Evolutionary conservation across 53 echinoderm and acorn worm genomes (phyloP).

Genomic region (Echinometra lucunter): DNA sequence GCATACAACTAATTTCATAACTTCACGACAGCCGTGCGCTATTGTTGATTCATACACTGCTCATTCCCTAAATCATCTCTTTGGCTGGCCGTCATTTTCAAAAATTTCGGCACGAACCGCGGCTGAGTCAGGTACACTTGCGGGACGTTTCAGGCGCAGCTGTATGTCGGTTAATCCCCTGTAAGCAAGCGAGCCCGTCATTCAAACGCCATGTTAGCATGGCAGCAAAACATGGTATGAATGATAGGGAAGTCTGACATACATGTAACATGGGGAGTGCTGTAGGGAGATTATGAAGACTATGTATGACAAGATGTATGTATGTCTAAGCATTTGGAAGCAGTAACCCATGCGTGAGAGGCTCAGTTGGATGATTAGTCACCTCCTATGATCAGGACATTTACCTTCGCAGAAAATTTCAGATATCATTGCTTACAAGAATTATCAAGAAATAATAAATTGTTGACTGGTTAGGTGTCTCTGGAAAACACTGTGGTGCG

Average conservation of each 20-base stretch:
- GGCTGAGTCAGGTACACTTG: constrained; percentile 47
- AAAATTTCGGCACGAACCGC: not conserved
- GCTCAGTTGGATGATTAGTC: not conserved
- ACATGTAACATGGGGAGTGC: not conserved
- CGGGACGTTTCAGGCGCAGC: not conserved
- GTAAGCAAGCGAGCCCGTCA: constrained; percentile 44
- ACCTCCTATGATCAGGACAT: not conserved
- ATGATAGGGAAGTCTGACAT: not conserved
- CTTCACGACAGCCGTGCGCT: constrained; percentile 5
- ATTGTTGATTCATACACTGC: constrained; percentile 52
- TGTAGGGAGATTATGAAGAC: not conserved
- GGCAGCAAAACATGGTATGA: not conserved
- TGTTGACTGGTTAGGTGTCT: too few species aligned
- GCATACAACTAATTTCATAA: constrained; percentile 27
- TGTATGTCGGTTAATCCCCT: constrained; percentile 35
- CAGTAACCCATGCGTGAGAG: not conserved
- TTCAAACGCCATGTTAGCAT: constrained; percentile 38
- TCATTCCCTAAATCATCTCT: constrained; percentile 1
- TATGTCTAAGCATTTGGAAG: not conserved
- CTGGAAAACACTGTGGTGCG: too few species aligned
- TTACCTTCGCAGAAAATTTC: not conserved
- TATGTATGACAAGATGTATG: constrained; percentile 46
- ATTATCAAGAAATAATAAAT: not conserved
- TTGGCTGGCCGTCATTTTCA: constrained; percentile 47
- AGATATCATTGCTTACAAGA: not conserved